phyloP scores from a whole-genome alignment of 1,140 invertebrate species.

The Conus betulinus region DNA sequence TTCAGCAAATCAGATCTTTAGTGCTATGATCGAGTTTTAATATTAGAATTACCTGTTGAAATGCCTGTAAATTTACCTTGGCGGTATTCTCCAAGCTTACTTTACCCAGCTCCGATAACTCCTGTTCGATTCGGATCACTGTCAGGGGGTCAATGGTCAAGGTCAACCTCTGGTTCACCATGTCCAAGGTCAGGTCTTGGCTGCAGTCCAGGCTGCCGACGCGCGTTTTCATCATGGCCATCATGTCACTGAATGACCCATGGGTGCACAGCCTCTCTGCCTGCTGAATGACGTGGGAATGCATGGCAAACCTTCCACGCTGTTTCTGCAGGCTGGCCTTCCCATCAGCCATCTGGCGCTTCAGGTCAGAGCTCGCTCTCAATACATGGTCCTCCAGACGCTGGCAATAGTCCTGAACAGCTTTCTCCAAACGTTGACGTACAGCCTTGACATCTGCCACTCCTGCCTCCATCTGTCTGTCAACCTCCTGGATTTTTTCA shows the following conservation, averaged over 20 bases:
- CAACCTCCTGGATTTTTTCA: not conserved
- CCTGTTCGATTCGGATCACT: not conserved
- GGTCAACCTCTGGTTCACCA: not conserved
- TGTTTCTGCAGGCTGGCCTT: not conserved
- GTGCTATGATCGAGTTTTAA: too few species aligned
- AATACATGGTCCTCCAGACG: not conserved
- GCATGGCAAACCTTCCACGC: not conserved
- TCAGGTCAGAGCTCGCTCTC: not conserved
- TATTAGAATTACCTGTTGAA: too few species aligned
- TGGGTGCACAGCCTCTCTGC: not conserved
- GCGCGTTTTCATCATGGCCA: not conserved
- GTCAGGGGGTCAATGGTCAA: not conserved
- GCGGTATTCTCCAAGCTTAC: not conserved
- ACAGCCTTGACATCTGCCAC: not conserved
- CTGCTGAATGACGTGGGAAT: not conserved
- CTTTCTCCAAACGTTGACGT: constrained; percentile 4
- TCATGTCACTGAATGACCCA: not conserved
- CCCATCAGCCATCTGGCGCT: not conserved
- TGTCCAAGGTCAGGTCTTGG: not conserved
- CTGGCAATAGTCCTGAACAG: not conserved
- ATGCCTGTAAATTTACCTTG: too few species aligned
- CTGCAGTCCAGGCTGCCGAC: not conserved
- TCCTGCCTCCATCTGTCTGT: not conserved
- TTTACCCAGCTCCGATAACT: not conserved
- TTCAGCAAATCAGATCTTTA: too few species aligned